phyloP scores from a whole-genome alignment of 2,888 invertebrate species.

The Herminia tarsipennalis region DNA sequence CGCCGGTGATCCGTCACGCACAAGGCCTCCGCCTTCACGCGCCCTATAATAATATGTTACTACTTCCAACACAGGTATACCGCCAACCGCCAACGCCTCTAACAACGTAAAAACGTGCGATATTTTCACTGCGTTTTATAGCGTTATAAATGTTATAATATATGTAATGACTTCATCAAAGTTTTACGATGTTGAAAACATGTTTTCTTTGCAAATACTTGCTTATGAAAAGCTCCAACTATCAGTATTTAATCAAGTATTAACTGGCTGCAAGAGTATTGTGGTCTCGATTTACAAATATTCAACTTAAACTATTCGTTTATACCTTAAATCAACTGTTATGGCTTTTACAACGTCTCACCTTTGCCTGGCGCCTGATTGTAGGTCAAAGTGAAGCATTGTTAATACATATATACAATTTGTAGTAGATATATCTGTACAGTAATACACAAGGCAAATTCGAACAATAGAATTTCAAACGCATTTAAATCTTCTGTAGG shows the following conservation, averaged over 20 bases:
- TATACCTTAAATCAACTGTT: too few relatives aligned
- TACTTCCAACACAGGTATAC: conserved; percentile 7
- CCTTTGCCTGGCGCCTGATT: conserved; percentile 51
- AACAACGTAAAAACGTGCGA: conserved; percentile 9
- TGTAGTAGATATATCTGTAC: conserved; percentile 2
- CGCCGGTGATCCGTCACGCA: conserved; percentile 66
- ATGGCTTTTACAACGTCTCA: conserved; percentile 57
- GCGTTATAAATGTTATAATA: conserved; percentile 31
- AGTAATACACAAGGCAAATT: conserved; percentile 8
- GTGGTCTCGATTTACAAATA: too few relatives aligned
- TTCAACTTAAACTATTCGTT: too few relatives aligned
- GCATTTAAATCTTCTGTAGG: conserved; percentile 11
- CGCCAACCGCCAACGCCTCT: too few relatives aligned
- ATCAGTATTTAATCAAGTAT: conserved; percentile 30
- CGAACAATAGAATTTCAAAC: conserved; percentile 23
- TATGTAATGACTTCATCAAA: conserved; percentile 19
- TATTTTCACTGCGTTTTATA: conserved; percentile 38
- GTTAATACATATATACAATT: conserved; percentile 18
- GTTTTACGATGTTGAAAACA: conserved; percentile 3
- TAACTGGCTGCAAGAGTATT: conserved; percentile 35
- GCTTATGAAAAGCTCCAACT: background rate
- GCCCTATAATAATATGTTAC: conserved; percentile 45
- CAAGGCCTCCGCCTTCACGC: conserved; percentile 43
- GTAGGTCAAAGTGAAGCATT: conserved; percentile 54
- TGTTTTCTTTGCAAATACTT: background rate